Base-by-base conservation (phyloP, 2,888 invertebrate genomes). In the Leptinotarsa tumamoca region DNA sequence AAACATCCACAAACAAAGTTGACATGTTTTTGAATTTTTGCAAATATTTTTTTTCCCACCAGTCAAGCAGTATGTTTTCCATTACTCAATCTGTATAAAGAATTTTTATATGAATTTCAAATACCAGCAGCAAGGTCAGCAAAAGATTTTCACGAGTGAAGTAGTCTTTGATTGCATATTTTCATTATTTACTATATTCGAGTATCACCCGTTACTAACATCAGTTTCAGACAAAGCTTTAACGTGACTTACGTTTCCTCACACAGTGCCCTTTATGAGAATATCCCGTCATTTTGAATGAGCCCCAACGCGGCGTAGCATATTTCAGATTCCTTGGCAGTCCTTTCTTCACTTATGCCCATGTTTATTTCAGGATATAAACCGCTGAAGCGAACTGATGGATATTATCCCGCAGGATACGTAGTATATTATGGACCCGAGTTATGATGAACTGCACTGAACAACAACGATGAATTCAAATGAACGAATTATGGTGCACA, bases 321-420 rank as follows among this genome's bases (percentile, higher is more conserved):
- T 86, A 85, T 82, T 83, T 82, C 77, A 81, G 79, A 85, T 85
- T 85, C 86, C 84, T 80, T 75, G 75, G 82, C 81, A 83, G 83
- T 81, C 83, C 80, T 82, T 82, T 80, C 81, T 81, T 82, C 84
- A 85, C 85, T 86, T 85, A 86, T 85, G 83, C 84, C 85, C 82
- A 83, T 85, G 85, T 86, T 86, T 86, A 86, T 86, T 86, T 83
- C 86, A 79, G 79, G 76, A 78, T 74, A 76, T 77, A 77, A 74
- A 77, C 72, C 70, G 71, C 72, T 67, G 70, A 69, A 72, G 74
- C 66, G 75, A 72, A 76, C 73, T 70, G 71, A 73, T 73, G 77
- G 75, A 73, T 75, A 63, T 63, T 63, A 63, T 63, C 63, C 63
- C 17, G 63, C 43, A 63, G 74, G 76, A 75, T 75, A 69, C 73